Base-by-base conservation (phyloP, 2,888 invertebrate species). In the Darwinula stevensoni region DNA sequence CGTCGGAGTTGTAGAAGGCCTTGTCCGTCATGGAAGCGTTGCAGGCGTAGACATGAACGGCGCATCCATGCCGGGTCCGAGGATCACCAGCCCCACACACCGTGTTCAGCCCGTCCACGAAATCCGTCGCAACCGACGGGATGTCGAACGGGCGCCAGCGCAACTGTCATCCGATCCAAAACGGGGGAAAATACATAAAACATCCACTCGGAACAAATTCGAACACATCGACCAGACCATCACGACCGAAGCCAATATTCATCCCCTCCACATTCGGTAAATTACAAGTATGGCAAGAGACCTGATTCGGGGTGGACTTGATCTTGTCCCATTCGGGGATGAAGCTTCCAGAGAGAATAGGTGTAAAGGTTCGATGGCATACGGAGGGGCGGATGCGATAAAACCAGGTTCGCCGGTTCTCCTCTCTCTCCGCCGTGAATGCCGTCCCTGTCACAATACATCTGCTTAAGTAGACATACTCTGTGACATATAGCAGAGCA, bases 341-440 rank as follows among this genome's bases (percentile, higher is more conserved):
- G 1, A 84, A 49, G 42, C 65, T 52, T 29, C 59, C 2, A 59
- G 46, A 36, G 32, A 42, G 31, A n/a, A 58, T 47, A 28, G 53
- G 55, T 35, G 57, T 48, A 51, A 82, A 94, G 0, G 82, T 80
- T 35, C 60, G 56, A 49, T 94, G 94, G 2, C 70, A 56, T 1
- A 78, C 88, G 1, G 88, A 80, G 2, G 97, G 94, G 17, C 71
- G 64, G 37, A 94, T 86, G 38, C 84, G 65, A 53, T 97, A 97
- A 1, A 94, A 52, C 94, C 94, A 94, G 6, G 71, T 62, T 17
- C 74, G 58, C 41, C 57, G 61, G 50, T 78, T 80, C 36, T 71
- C 68, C 27, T 52, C 51, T 11, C 31, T 14, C 17, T 16, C 17
- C n/a, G 17, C 14, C 6, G 31, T 30, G 17, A 30, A 30, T 5